Evolutionary conservation across 1,140 invertebrate species (phyloP), one percentile per base, ranked within the genome.

Genomic region (Sinella curviseta): DNA sequence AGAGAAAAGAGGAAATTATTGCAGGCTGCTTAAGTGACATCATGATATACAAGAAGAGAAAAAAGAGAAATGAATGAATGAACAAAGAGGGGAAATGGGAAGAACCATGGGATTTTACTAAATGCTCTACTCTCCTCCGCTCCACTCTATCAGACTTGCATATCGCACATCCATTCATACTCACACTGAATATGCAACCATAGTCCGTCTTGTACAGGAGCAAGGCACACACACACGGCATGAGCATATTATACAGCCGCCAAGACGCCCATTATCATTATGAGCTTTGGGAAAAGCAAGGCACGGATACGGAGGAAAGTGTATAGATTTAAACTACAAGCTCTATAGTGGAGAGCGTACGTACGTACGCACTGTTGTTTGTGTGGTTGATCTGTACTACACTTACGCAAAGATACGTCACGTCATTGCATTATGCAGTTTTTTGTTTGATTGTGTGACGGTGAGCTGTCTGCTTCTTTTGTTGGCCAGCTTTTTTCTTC

Each of bases 221-320:
- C 39, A 48, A 48, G 39, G 39, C 39, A 48, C 20, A 48, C 39
- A 48, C 39, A 48, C 39, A 48, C 39, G 39, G 39, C 39, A 48
- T 48, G 14, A 60, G 24, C 24, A 60, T 70, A 70, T 30, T 70
- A 70, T 70, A 70, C 65, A 70, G 24, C 65, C 65, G 65, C 65
- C 65, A 4, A 70, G 65, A 70, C 65, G 24, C 65, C 65, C 65
- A 70, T 70, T 70, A 70, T 70, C 65, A n/a, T 70, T 70, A 70
- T 70, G 65, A 70, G 65, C 65, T 70, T 70, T 30, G 65, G 65
- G 65, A 70, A 60, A 12, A 60, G 57, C 12, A 60, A 17, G 39
- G n/a, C n/a, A n/a, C n/a, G n/a, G 39, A 48, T 48, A 48, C 20
- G 20, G 39, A 48, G n/a, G n/a, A n/a, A n/a, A n/a, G n/a, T n/a